Percentiles rank a stretch among this genome's conserved stretches.
These are phyloP conservation scores for Gymnodraco acuticeps DNA, from an alignment of 2,797 vertebrate genomes.

Conservation along the genomic window DNA sequence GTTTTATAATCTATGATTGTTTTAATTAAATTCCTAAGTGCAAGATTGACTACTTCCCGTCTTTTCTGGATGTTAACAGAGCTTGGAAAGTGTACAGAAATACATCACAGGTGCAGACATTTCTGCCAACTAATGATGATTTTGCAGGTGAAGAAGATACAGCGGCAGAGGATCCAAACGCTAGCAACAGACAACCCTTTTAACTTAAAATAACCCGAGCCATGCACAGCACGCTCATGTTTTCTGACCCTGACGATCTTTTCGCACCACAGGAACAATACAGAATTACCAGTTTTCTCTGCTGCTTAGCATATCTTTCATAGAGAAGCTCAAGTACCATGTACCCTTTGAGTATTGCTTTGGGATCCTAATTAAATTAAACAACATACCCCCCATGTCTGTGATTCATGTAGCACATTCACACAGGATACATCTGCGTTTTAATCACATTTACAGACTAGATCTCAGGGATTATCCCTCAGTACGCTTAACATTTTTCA, in stretches of 20 bases:
- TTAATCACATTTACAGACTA: constrained; percentile 36
- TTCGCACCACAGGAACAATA: constrained; percentile 2
- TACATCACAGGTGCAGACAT: too few species aligned
- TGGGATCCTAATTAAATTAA: constrained; percentile 37
- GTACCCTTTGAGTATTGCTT: not conserved
- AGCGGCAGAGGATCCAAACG: not conserved
- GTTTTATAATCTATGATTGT: not conserved
- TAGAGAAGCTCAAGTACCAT: not conserved
- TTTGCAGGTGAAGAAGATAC: not conserved
- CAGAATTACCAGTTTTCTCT: constrained; percentile 13
- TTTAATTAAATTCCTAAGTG: constrained; percentile 10
- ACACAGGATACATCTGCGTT: constrained; percentile 21
- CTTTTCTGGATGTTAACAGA: not conserved
- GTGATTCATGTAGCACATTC: constrained; percentile 15
- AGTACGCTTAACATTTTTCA: constrained; percentile 32
- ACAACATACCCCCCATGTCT: constrained; percentile 28
- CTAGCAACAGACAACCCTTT: not conserved
- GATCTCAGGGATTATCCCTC: constrained; percentile 48
- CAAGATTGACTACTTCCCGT: not conserved
- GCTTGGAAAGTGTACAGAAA: not conserved
- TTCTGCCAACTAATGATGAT: too few species aligned
- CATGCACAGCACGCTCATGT: not conserved
- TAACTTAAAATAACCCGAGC: not conserved
- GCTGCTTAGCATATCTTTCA: constrained; percentile 33
- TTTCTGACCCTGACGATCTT: constrained; percentile 10